phyloP scores from a whole-genome alignment of 1,140 invertebrate species.

The Mactra quadrangularis region DNA sequence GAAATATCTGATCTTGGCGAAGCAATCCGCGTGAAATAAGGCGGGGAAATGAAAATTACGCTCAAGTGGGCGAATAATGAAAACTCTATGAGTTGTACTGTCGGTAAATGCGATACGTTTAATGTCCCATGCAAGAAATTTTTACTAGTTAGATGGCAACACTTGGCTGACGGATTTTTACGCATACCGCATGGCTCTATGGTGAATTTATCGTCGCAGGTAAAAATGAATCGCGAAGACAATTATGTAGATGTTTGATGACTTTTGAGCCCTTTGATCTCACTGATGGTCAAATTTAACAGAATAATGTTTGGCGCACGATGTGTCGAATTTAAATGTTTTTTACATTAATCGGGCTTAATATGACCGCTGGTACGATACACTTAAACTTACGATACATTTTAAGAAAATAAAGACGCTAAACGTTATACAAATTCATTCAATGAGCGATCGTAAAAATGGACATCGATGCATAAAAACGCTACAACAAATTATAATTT shows the following conservation, averaged over 20 bases:
- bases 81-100: background rate
- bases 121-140: background rate
- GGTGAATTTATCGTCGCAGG: slow-evolving; percentile 22
- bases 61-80: too few species aligned
- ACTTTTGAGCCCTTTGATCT: slow-evolving; percentile 50
- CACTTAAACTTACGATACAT: slow-evolving; percentile 4
- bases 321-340: slow-evolving; percentile 48
- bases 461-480: slow-evolving; percentile 26
- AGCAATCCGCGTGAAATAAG: slow-evolving; percentile 3
- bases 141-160: too few species aligned
- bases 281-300: slow-evolving; percentile 33
- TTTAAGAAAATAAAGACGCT: background rate
- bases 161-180: slow-evolving; percentile 2
- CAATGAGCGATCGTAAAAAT: slow-evolving; percentile 12
- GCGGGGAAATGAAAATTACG: background rate
- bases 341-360: slow-evolving; percentile 48
- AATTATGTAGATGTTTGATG: slow-evolving; percentile 60
- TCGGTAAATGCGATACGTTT: background rate
- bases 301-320: slow-evolving; percentile 42
- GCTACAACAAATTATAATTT: slow-evolving; percentile 29
- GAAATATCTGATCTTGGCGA: background rate
- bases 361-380: slow-evolving; percentile 5
- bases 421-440: background rate
- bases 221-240: slow-evolving; percentile 44
- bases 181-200: slow-evolving; percentile 44